Evolutionary conservation across 2,888 invertebrate genomes (phyloP).

Genomic region (Melitaea athalia): DNA sequence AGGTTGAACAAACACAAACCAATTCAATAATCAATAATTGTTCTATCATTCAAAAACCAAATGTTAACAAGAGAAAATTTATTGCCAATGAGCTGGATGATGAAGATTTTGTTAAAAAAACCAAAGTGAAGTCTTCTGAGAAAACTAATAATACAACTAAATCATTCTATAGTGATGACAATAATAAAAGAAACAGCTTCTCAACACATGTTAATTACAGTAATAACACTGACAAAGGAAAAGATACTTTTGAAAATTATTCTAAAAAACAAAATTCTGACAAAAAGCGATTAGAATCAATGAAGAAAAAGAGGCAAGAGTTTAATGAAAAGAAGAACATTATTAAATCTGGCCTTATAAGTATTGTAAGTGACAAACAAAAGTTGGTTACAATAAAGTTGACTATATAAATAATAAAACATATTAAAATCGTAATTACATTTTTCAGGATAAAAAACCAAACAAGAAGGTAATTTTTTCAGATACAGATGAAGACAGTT

Average conservation of each 20-base stretch:
- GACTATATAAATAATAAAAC: not conserved
- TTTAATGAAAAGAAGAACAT: slow-evolving; percentile 85
- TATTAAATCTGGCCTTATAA: slow-evolving; percentile 84
- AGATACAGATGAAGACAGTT: slow-evolving; percentile 66
- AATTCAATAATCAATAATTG: slow-evolving; percentile 1
- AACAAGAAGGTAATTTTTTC: slow-evolving; percentile 85
- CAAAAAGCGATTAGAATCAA: slow-evolving; percentile 85
- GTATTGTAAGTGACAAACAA: slow-evolving; percentile 77
- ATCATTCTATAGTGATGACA: not conserved
- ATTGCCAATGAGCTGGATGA: slow-evolving; percentile 40
- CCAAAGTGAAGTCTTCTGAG: slow-evolving; percentile 34
- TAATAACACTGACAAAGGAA: slow-evolving; percentile 17
- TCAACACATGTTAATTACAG: slow-evolving; percentile 13
- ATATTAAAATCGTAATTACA: not conserved
- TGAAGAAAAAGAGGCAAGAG: slow-evolving; percentile 84
- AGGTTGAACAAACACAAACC: slow-evolving; percentile 15
- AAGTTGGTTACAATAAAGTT: not conserved
- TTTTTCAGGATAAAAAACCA: slow-evolving; percentile 72
- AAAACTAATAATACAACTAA: not conserved
- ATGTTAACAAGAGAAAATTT: slow-evolving; percentile 69
- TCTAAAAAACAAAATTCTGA: slow-evolving; percentile 40
- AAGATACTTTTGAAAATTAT: slow-evolving; percentile 24
- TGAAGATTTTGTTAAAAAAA: slow-evolving; percentile 28
- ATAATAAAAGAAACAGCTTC: slow-evolving; percentile 1
- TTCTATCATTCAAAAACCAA: slow-evolving; percentile 50